Conservation (phyloP, 1,140 invertebrate species). For the Papilio glaucus region DNA sequence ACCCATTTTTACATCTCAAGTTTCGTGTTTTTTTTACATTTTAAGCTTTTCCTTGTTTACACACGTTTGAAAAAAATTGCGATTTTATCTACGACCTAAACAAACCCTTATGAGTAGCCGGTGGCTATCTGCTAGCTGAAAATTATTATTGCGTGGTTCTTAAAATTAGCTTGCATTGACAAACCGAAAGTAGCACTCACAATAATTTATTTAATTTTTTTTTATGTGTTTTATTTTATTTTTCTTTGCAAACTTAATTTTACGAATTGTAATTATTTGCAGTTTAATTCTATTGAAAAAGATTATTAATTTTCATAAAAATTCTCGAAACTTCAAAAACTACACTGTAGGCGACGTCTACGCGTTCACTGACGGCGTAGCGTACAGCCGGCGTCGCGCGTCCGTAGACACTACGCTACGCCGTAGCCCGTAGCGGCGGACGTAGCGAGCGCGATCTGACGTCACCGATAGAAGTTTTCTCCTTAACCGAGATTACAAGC, state of each 20-base stretch:
- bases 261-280: too few species aligned
- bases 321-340: slow-evolving; percentile 37
- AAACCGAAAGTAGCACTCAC: too few species aligned
- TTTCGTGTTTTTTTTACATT: background rate
- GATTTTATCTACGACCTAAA: too few species aligned
- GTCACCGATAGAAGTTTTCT: slow-evolving; percentile 25
- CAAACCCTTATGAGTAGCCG: too few species aligned
- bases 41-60: background rate
- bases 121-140: too few species aligned
- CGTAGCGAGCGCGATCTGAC: slow-evolving; percentile 19
- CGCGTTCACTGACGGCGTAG: slow-evolving; percentile 17
- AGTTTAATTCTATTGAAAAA: too few species aligned
- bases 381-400: slow-evolving; percentile 15
- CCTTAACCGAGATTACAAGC: slow-evolving; percentile 32
- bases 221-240: too few species aligned
- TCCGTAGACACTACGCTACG: slow-evolving; percentile 32
- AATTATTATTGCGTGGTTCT: too few species aligned
- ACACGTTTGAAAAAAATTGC: too few species aligned
- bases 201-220: too few species aligned
- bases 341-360: slow-evolving; percentile 3
- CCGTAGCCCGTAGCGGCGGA: background rate
- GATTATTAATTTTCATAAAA: background rate
- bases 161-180: too few species aligned
- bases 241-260: too few species aligned
- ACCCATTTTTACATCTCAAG: slow-evolving; percentile 49